A percentile compares a stretch with the other conserved stretches of the same genome.
Conservation (phyloP, 2,888 invertebrate genomes). For the Morpho helenor region DNA sequence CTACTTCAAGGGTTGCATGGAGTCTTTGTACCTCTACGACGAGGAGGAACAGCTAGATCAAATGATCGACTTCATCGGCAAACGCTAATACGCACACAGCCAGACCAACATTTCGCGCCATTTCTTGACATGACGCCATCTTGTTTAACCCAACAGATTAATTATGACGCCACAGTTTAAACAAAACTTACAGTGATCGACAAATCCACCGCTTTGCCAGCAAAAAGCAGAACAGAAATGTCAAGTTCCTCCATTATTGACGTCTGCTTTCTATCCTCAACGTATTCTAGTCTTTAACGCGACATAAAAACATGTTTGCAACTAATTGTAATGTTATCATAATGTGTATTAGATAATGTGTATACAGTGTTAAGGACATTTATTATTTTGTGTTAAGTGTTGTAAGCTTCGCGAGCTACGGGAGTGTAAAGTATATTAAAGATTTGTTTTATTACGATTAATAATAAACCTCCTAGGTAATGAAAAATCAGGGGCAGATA, state of each 20-base stretch:
- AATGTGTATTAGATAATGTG: slow-evolving; percentile 53
- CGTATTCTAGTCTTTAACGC: slow-evolving; percentile 76
- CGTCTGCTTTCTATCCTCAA: slow-evolving; percentile 78
- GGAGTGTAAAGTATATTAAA: slow-evolving; percentile 66
- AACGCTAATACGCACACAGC: slow-evolving; percentile 63
- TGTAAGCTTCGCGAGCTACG: slow-evolving; percentile 58
- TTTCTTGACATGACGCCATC: slow-evolving; percentile 46
- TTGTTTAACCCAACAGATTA: slow-evolving; percentile 44
- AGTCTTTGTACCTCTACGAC: slow-evolving; percentile 87
- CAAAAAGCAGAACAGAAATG: slow-evolving; percentile 53
- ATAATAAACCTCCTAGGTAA: slow-evolving; percentile 55
- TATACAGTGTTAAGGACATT: slow-evolving; percentile 55
- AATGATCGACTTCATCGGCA: slow-evolving; percentile 89
- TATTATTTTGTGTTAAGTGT: slow-evolving; percentile 65
- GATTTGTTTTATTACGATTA: slow-evolving; percentile 38
- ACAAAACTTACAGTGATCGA: slow-evolving; percentile 40
- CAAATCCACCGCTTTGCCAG: slow-evolving; percentile 55
- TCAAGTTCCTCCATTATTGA: slow-evolving; percentile 60
- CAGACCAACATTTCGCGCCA: slow-evolving; percentile 45
- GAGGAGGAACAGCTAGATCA: slow-evolving; percentile 87
- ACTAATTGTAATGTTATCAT: slow-evolving; percentile 70
- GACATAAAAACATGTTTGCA: slow-evolving; percentile 67
- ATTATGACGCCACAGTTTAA: slow-evolving; percentile 38
- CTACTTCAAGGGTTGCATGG: slow-evolving; percentile 90
- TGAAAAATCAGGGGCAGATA: slow-evolving; percentile 45